Conservation (phyloP, 2,113 vertebrate species). For the Emberiza fucata region DNA sequence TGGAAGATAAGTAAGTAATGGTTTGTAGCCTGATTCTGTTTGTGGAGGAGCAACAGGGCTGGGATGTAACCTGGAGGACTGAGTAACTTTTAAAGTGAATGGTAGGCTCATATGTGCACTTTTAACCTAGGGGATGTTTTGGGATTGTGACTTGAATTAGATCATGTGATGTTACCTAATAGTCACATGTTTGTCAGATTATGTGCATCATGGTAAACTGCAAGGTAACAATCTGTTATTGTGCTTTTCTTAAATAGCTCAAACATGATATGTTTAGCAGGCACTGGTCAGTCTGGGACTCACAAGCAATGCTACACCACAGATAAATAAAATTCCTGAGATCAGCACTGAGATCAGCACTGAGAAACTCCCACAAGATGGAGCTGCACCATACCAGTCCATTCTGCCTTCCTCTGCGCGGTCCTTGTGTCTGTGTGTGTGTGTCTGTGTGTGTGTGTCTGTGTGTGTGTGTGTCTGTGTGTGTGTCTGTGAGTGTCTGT, state of each 20-base stretch:
- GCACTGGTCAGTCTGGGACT: background rate
- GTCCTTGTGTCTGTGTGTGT: rapidly evolving
- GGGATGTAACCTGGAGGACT: background rate
- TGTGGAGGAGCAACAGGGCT: background rate
- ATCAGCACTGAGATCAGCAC: background rate
- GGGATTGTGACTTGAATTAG: background rate
- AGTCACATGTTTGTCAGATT: background rate
- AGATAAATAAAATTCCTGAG: rapidly evolving
- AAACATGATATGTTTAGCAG: rapidly evolving
- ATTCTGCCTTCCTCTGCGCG: background rate
- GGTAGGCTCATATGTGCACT: background rate
- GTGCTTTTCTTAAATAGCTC: rapidly evolving
- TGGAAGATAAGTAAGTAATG: background rate
- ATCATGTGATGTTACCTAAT: background rate
- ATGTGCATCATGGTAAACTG: background rate
- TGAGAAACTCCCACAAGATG: background rate
- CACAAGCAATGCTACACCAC: background rate
- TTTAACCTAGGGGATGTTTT: background rate
- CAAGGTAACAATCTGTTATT: background rate
- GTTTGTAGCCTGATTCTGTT: background rate
- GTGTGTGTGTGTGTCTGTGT: too few species aligned
- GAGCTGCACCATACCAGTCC: background rate
- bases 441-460: too few species aligned
- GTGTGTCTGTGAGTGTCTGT: rapidly evolving
- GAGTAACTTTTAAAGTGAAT: background rate